Conservation (phyloP, 2,888 invertebrate species). For the Philopedon plagiatum region DNA sequence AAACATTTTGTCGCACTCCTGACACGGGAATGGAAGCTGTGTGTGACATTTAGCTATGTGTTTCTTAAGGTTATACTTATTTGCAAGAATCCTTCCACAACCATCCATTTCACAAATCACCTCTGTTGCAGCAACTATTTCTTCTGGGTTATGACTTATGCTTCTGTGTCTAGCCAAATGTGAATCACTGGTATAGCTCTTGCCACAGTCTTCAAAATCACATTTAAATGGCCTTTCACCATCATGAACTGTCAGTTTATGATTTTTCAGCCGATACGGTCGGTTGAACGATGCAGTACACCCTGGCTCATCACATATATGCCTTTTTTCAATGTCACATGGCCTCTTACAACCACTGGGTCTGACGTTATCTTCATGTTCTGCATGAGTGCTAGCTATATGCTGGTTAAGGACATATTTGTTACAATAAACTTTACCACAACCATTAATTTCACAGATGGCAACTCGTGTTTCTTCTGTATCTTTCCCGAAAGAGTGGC, state of each 20-base stretch:
- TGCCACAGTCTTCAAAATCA: constrained; percentile 55
- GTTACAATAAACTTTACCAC: constrained; percentile 58
- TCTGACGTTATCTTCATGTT: too few relatives aligned
- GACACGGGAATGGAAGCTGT: constrained; percentile 55
- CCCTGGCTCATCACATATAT: constrained; percentile 33
- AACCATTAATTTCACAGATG: constrained; percentile 55
- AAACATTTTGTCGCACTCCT: constrained; percentile 58
- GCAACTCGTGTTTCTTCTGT: constrained; percentile 41
- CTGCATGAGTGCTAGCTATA: not conserved
- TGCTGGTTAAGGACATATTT: constrained; percentile 60
- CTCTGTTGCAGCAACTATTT: constrained; percentile 31
- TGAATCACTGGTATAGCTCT: constrained; percentile 58
- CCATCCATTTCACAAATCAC: constrained; percentile 53
- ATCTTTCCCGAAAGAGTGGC: constrained; percentile 47
- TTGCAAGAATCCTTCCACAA: constrained; percentile 58
- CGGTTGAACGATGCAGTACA: constrained; percentile 30
- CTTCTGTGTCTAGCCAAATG: constrained; percentile 60
- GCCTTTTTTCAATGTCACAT: constrained; percentile 5
- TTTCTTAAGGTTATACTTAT: constrained; percentile 59
- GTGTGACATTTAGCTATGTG: constrained; percentile 57
- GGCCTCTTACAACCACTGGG: not conserved
- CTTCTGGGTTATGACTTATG: constrained; percentile 49
- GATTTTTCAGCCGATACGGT: constrained; percentile 37
- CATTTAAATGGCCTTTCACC: constrained; percentile 58
- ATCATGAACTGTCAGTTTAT: constrained; percentile 20